Evolutionary conservation across 2,113 vertebrate genomes (phyloP), one percentile per base, ranked within the genome.

Genomic region (Zosterops lateralis): DNA sequence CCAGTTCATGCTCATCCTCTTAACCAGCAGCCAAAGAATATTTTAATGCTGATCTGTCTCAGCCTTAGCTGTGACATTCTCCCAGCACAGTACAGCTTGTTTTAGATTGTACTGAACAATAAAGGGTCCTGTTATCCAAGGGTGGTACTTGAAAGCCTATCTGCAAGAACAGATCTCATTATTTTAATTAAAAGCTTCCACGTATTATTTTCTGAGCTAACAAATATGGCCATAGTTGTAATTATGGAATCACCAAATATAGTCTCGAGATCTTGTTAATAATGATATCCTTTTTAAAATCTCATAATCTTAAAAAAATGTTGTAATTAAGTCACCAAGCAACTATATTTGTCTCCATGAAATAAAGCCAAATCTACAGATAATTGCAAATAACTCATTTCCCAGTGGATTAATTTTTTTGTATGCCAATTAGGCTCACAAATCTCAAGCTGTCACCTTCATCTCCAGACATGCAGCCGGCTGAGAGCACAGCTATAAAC

Each of bases 361-460:
- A 96, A 96, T 91, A 97, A 95, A 97, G 95, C 95, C 95, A 94
- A 96, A 96, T 86, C 93, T 95, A 95, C 82, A 92, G 94, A 97
- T 96, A 96, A 96, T 95, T 95, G 94, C 93, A 95, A 97, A 91
- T 88, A 95, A 94, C 84, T 94, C 75, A 73, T 88, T 95, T 97
- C 94, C 93, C 94, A 78, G 82, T 12, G 82, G 95, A 93, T 73
- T 74, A 64, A 76, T 87, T 80, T 84, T 79, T 80, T 81, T 86
- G 93, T 95, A 87, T 90, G 92, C 94, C 96, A 96, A 96, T 96
- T 95, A 95, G 90, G 93, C 92, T 95, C 90, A 94, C 94, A 95
- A 93, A 96, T 95, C 92, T 97, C 94, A 96, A 96, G 96, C 94
- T 96, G 95, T 93, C 94, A 96, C 95, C 94, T 97, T 91, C 90